Evolutionary conservation across 2,113 vertebrate species (phyloP), one percentile per base, ranked within the genome.

Genomic region (Sturnus vulgaris): DNA sequence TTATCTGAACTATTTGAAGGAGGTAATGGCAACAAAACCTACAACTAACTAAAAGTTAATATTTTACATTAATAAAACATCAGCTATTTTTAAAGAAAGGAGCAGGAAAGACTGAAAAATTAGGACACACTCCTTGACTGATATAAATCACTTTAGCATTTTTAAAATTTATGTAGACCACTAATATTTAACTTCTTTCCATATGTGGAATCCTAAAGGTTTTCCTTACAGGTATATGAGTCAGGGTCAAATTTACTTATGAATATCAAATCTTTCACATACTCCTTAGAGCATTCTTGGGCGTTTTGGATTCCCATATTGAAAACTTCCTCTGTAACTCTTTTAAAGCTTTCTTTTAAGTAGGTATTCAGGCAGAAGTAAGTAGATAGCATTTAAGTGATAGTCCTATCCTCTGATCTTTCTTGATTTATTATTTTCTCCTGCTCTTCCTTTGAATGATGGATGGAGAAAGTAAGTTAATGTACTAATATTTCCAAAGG

Each of bases 41-140:
- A 68, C 52, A 83, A 59, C 42, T 75, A 88, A 70, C 82, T 39
- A 24, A 53, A 79, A 86, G 93, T 92, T 95, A 94, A 96, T 96
- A 83, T 97, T 93, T 95, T 95, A 95, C 94, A 44, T 82, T 94
- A 91, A 79, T 94, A 85, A 93, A 88, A 68, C 80, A 94, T 44
- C 3, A 71, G 15, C n/a, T 64, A 30, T 83, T 94, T 87, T 80
- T 78, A 92, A 90, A 82, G 59, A 82, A 91, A 96, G 68, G 60
- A 86, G 16, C 31, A 83, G 56, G 60, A 90, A 91, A 69, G 86
- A 82, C 21, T 91, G 15, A 93, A 93, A 88, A 88, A 82, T 75
- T 75, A 78, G 60, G 61, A 76, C 59, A 84, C 24, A 5, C 78
- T 84, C 14, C 77, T 87, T 70, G 55, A 52, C 69, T 86, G 60